These are phyloP conservation scores for Heteropelma amictum DNA, from an alignment of 2,888 invertebrate species.

Conservation along the genomic window DNA sequence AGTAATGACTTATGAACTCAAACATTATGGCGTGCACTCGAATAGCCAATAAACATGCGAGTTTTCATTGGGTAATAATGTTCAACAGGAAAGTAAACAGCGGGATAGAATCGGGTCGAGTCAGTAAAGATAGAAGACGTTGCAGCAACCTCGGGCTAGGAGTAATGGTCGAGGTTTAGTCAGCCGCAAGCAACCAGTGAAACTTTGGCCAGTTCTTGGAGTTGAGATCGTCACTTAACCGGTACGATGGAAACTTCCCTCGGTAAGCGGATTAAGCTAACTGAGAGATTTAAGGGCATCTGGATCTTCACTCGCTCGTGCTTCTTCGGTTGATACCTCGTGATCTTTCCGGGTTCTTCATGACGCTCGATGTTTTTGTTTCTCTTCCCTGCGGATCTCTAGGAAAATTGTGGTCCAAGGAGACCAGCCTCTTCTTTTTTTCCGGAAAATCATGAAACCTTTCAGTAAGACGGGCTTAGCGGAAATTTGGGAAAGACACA, in stretches of 20 bases:
- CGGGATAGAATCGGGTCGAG: background rate
- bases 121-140: background rate
- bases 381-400: too few relatives aligned
- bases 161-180: slow-evolving; percentile 56
- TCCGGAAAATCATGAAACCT: too few relatives aligned
- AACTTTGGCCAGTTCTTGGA: slow-evolving; percentile 50
- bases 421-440: too few relatives aligned
- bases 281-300: slow-evolving; percentile 54
- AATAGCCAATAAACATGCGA: background rate
- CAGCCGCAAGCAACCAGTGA: slow-evolving; percentile 51
- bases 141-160: slow-evolving; percentile 24
- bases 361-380: too few relatives aligned
- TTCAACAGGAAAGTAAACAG: slow-evolving; percentile 17
- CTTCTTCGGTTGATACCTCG: background rate
- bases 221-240: slow-evolving; percentile 48
- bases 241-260: slow-evolving; percentile 50
- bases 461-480: too few relatives aligned
- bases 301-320: slow-evolving; percentile 21
- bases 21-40: background rate
- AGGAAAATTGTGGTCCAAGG: too few relatives aligned
- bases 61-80: slow-evolving; percentile 3
- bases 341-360: too few relatives aligned
- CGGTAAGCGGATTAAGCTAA: slow-evolving; percentile 58
- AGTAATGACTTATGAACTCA: too few relatives aligned
- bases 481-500: too few relatives aligned